phyloP scores from a whole-genome alignment of 2,113 vertebrate genomes.

The Terrapene triunguis region DNA sequence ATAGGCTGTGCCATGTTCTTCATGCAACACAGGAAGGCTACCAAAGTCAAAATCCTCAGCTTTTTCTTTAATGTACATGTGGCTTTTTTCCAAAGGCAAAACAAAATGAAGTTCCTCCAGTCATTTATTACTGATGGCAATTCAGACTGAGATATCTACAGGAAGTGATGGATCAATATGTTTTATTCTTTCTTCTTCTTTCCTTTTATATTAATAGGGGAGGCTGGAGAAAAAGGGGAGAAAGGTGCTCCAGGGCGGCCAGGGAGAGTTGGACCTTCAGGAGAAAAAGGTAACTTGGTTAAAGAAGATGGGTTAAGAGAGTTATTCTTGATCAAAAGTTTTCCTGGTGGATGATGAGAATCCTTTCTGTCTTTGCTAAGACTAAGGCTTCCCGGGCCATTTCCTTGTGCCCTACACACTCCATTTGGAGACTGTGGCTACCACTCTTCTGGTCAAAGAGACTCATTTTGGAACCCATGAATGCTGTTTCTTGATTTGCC shows the following conservation, averaged over 20 bases:
- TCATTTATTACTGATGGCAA: not conserved
- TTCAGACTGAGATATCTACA: not conserved
- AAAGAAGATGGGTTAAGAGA: not conserved
- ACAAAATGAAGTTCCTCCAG: not conserved
- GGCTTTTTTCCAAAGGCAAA: not conserved
- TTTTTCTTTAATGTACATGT: not conserved
- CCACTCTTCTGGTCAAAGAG: not conserved
- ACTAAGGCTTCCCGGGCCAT: not conserved
- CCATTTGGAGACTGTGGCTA: not conserved
- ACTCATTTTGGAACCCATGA: not conserved
- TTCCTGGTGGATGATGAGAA: not conserved
- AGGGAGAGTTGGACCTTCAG: conserved; percentile 92
- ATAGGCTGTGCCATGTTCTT: not conserved
- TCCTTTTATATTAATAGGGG: conserved; percentile 81
- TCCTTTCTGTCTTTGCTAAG: not conserved
- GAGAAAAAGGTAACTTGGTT: conserved; percentile 87
- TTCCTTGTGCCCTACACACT: not conserved
- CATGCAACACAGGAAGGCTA: not conserved
- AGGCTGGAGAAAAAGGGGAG: conserved; percentile 91
- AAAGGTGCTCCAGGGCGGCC: conserved; percentile 94
- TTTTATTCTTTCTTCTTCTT: conserved; percentile 17
- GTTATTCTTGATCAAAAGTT: not conserved
- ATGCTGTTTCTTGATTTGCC: not conserved
- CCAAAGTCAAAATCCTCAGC: not conserved
- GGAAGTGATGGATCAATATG: not conserved